Evolutionary conservation across 2,888 invertebrate species (phyloP).

Genomic region (Byasa hedistus): DNA sequence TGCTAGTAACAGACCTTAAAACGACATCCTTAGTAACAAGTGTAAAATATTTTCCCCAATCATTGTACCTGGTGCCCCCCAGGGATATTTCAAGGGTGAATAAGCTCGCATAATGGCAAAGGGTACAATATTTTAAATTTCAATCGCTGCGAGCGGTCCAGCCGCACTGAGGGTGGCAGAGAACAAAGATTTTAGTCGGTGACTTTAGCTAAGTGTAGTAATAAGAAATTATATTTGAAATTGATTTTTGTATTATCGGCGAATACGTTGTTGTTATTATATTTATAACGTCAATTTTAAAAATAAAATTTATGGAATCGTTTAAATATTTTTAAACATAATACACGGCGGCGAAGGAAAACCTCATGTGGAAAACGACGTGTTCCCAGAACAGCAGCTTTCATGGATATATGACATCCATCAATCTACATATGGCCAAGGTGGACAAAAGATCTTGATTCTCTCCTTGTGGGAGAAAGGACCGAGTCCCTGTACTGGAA

Average conservation of each 20-base stretch:
- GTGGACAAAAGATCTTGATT: too few relatives aligned
- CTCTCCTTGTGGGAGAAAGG: too few relatives aligned
- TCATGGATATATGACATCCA: too few relatives aligned
- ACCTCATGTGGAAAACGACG: too few relatives aligned
- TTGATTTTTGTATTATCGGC: constrained; percentile 18
- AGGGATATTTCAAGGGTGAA: constrained; percentile 81
- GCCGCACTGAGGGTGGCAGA: constrained; percentile 58
- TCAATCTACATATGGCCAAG: too few relatives aligned
- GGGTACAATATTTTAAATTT: constrained; percentile 81
- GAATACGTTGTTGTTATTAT: background rate
- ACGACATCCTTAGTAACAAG: constrained; percentile 79
- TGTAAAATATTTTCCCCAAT: constrained; percentile 81
- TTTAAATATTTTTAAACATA: background rate
- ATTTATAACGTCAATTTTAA: background rate
- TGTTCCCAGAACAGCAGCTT: too few relatives aligned
- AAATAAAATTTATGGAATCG: background rate
- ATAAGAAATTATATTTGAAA: constrained; percentile 54
- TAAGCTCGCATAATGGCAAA: constrained; percentile 80
- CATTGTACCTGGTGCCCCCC: constrained; percentile 77
- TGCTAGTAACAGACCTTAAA: constrained; percentile 62
- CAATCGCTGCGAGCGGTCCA: constrained; percentile 79
- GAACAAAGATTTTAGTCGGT: constrained; percentile 74
- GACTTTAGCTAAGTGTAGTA: constrained; percentile 73
- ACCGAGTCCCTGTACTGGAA: too few relatives aligned
- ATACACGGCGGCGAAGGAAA: too few relatives aligned